Conservation (phyloP, 2,113 vertebrate species). For the Myrmecophaga tridactyla region DNA sequence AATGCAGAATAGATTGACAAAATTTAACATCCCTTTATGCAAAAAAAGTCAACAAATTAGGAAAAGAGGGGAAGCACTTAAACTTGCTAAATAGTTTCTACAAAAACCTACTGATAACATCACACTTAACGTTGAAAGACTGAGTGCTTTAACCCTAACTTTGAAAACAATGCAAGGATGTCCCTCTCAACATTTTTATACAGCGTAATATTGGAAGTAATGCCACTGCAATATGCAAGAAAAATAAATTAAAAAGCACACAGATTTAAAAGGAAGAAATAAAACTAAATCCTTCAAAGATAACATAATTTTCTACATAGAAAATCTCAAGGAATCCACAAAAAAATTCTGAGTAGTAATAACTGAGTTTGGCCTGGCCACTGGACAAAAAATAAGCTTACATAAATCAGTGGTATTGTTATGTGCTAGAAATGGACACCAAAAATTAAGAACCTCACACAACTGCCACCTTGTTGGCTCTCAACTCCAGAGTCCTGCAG, state of each 20-base stretch:
- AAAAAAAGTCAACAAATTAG: neutral
- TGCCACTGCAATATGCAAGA: neutral
- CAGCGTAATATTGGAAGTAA: neutral
- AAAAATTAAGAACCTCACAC: conserved; percentile 82
- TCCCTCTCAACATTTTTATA: too few relatives aligned
- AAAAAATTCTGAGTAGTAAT: neutral
- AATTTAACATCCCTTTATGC: neutral
- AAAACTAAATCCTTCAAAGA: neutral
- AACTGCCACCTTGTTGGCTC: conserved; percentile 64
- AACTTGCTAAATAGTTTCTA: neutral
- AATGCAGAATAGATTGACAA: neutral
- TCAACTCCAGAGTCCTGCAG: conserved; percentile 37
- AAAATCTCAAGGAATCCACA: neutral
- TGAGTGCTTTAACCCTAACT: neutral
- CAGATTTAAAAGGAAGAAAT: neutral
- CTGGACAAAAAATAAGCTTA: too few relatives aligned
- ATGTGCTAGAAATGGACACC: too few relatives aligned
- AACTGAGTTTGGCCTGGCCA: too few relatives aligned
- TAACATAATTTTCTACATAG: neutral
- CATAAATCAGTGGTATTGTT: too few relatives aligned
- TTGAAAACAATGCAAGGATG: neutral
- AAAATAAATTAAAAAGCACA: neutral
- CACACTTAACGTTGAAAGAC: neutral
- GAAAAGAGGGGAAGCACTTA: neutral
- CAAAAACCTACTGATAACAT: neutral